These are phyloP conservation scores for Struthio camelus DNA, from an alignment of 2,113 vertebrate species.

Conservation along the genomic window DNA sequence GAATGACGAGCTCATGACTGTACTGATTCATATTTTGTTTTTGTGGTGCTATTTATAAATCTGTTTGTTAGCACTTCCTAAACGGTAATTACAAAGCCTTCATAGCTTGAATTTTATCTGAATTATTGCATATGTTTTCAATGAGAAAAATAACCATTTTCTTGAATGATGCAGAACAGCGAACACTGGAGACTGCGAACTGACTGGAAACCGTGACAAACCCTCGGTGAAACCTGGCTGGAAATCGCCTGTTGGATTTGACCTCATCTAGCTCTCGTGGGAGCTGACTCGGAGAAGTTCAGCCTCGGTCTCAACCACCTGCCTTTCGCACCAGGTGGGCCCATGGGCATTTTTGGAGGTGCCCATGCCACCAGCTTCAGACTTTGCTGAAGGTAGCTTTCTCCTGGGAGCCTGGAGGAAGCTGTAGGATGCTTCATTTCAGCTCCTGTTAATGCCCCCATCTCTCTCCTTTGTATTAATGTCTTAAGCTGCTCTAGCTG, in stretches of 20 bases:
- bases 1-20: background rate
- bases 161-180: background rate
- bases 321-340: background rate
- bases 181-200: background rate
- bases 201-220: background rate
- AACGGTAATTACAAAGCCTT: background rate
- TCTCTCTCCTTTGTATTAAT: background rate
- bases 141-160: background rate
- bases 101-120: background rate
- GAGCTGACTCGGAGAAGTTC: background rate
- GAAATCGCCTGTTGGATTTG: background rate
- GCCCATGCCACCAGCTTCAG: background rate
- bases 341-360: background rate
- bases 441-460: background rate
- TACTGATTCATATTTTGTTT: background rate
- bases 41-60: background rate
- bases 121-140: background rate
- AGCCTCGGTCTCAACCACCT: background rate
- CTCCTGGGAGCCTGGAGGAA: background rate
- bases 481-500: background rate
- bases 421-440: background rate
- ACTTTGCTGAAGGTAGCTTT: rapidly evolving
- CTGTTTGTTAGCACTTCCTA: background rate
- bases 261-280: background rate
- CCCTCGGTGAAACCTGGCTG: background rate